A percentile compares a stretch with the other conserved stretches of the same genome.
Conservation (phyloP, 2,888 invertebrate genomes). For the Megamerina dolium region DNA sequence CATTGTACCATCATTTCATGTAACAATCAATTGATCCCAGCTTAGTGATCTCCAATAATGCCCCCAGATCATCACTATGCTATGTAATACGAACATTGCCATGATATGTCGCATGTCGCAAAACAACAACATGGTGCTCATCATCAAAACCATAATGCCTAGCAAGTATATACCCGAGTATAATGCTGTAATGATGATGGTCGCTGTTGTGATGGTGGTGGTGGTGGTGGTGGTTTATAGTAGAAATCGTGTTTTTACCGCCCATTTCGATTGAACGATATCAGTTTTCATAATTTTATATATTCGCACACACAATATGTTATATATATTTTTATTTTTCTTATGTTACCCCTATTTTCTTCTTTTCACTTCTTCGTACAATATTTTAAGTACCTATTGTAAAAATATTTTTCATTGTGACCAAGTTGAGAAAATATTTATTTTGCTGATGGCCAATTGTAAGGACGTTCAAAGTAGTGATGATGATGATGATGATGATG, state of each 20-base stretch:
- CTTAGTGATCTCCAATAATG: conserved; percentile 11
- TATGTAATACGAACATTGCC: no score
- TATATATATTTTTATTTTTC: background rate
- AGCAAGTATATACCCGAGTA: no score
- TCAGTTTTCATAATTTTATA: conserved; percentile 29
- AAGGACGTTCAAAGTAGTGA: background rate
- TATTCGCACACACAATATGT: background rate
- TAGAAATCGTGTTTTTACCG: conserved; percentile 38
- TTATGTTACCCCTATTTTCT: background rate
- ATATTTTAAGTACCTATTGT: no score
- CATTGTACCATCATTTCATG: conserved; percentile 10
- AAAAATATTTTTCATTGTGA: background rate
- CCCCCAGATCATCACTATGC: no score
- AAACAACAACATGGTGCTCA: conserved; percentile 6
- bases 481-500: background rate
- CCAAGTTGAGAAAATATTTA: background rate
- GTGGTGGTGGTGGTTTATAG: conserved; percentile 1
- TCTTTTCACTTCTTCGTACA: background rate
- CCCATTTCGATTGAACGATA: conserved; percentile 41
- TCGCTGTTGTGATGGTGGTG: background rate
- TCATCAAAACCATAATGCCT: no score
- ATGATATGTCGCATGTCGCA: conserved; percentile 16
- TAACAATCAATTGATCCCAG: conserved; percentile 13
- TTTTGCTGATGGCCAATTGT: background rate
- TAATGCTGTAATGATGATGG: no score